Conservation (phyloP, 2,797 vertebrate species). For the Dermochelys coriacea region DNA sequence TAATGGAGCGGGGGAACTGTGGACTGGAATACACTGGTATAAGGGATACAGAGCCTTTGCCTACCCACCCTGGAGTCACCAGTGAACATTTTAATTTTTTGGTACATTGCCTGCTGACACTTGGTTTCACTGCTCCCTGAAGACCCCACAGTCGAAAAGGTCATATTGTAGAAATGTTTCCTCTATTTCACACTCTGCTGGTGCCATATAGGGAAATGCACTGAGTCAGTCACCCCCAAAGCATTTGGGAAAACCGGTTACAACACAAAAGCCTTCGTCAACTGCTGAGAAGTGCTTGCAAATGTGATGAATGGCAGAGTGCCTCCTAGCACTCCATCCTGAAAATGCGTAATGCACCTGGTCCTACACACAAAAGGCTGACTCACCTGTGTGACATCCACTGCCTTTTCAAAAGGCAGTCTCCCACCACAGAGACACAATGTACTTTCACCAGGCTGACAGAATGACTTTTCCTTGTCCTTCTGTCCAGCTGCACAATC, state of each 20-base stretch:
- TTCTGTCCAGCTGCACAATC: constrained; percentile 67
- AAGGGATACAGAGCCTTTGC: not conserved
- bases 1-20: not conserved
- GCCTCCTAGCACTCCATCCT: constrained; percentile 57
- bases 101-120: not conserved
- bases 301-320: constrained; percentile 51
- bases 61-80: not conserved
- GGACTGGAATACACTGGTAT: not conserved
- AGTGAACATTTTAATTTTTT: not conserved
- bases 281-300: constrained; percentile 33
- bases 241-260: constrained; percentile 40
- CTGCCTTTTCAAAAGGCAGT: constrained; percentile 61
- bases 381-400: constrained; percentile 74
- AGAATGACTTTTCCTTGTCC: constrained; percentile 47
- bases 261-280: constrained; percentile 58
- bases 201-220: constrained; percentile 57
- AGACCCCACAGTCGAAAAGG: constrained; percentile 25
- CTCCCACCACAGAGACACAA: constrained; percentile 44
- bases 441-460: constrained; percentile 53
- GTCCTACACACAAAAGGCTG: constrained; percentile 76
- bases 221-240: constrained; percentile 30
- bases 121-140: not conserved
- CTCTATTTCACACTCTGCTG: constrained; percentile 37
- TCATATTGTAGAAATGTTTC: constrained; percentile 23
- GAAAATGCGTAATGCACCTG: constrained; percentile 76